Evolutionary conservation across 2,113 vertebrate species (phyloP), one percentile per base, ranked within the genome.

Genomic region (Corydoras maculifer): DNA sequence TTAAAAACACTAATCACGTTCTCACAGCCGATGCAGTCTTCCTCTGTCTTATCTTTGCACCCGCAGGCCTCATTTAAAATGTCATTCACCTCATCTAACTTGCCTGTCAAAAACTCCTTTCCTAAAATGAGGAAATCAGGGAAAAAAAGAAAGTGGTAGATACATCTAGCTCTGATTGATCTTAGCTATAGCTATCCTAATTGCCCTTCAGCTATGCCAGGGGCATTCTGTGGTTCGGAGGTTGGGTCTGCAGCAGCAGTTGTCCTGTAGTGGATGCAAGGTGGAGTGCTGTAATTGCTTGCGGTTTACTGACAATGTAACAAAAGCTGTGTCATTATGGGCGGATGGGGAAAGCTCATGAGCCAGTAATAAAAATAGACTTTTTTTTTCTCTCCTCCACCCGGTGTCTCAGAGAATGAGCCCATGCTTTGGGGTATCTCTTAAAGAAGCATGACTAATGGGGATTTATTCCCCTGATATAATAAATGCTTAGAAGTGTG

Each of bases 281-380:
- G 62, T 48, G 43, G 72, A 25, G 29, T 54, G 30, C 59, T 29
- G 43, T 72, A 75, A 75, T 75, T 65, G 62, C 62, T 61, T 31
- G 10, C 65, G 15, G 69, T 73, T 69, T 58, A 72, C 54, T 48
- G 15, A 53, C 53, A 62, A 71, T 68, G 55, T 71, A 64, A 67
- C 69, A 58, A 12, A 58, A 68, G 13, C 59, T 55, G 57, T 70
- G 63, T 49, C 63, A 31, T 68, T 62, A 71, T 57, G 49, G 48
- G 29, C 55, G 54, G 65, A 50, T 54, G 32, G 55, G 12, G 18
- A 61, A 54, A 13, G 32, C 62, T 58, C 12, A 4, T 4, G 29
- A 62, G 13, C 14, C 32, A 18, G 48, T 18, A 29, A 64, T 30
- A 54, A n/a, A 50, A 43, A 14, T 62, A 57, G 30, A 3, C 35